Base-by-base conservation (phyloP, 2,797 vertebrate species). In the Prunella strophiata region DNA sequence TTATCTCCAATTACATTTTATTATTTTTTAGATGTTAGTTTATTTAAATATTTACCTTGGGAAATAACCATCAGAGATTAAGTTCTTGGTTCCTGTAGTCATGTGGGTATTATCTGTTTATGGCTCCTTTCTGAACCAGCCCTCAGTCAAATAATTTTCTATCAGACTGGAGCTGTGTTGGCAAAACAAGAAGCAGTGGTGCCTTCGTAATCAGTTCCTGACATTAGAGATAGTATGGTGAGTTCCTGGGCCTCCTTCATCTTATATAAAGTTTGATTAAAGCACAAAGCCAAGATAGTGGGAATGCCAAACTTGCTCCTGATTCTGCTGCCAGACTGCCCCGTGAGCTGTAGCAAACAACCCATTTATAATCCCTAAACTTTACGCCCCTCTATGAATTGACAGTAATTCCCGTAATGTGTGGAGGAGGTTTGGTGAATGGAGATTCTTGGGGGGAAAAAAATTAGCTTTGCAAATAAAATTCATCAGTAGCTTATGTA, bases 41-140 rank as follows among this genome's bases (percentile, higher is more conserved):
- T 94, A 91, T 80, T 88, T 93, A 94, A 97, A 94, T 96, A 95
- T 96, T 97, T 94, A 71, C 93, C 79, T 86, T 94, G 85, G 93
- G 91, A 94, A 96, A 96, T 93, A 96, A 94, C 54, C 57, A 94
- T 88, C 80, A 79, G 89, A 94, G 96, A 97, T 97, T 95, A 96
- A 54, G 83, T 89, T 94, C 93, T 95, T 94, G 42, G 86, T 96
- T 97, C 94, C 94, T 97, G 91, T 89, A 93, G 91, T 91, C 91
- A 94, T 79, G 80, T 87, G 88, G 63, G 15, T 77, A 80, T 96
- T 97, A 91, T 95, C 91, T 91, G 67, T 96, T 96, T 91, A 94
- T 93, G 85, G 67, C 71, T 95, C 45, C 67, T 87, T 95, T 95
- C 88, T 5, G 89, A 93, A 82, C 65, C 80, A 93, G 67, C 77